Conservation (phyloP, 2,797 vertebrate species). For the Onychomys leucogaster region DNA sequence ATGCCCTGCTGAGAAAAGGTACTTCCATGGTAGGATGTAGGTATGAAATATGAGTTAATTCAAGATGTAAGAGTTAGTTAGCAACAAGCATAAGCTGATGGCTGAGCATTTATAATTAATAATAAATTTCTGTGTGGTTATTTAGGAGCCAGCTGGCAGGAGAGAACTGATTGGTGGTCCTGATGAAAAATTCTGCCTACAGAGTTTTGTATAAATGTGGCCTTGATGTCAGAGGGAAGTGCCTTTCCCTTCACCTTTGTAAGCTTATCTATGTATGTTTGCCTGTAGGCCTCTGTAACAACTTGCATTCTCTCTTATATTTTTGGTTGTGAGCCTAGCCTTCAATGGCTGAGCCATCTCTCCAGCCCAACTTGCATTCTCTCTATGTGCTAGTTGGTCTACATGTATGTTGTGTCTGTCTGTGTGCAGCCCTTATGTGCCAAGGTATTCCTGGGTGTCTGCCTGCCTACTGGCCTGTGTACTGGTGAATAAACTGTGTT, state of each 20-base stretch:
- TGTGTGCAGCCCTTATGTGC: neutral
- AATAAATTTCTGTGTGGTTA: neutral
- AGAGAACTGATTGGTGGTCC: neutral
- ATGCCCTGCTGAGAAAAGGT: neutral
- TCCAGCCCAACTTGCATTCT: neutral
- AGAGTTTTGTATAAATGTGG: neutral
- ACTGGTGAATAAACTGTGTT: neutral
- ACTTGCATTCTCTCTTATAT: neutral
- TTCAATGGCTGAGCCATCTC: no score
- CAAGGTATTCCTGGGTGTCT: neutral
- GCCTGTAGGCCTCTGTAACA: neutral
- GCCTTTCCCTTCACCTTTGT: neutral
- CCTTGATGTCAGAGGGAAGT: neutral
- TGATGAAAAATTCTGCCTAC: neutral
- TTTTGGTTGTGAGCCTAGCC: no score
- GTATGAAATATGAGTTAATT: neutral
- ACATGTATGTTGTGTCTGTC: neutral
- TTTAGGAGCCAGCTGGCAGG: neutral
- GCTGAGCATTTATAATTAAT: neutral
- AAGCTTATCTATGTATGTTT: neutral
- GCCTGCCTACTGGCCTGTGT: neutral
- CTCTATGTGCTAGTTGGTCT: neutral
- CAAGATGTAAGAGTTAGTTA: neutral
- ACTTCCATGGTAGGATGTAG: neutral
- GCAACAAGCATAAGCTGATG: neutral